Evolutionary conservation across 2,888 invertebrate genomes (phyloP).

Genomic region (Adineta ricciae): DNA sequence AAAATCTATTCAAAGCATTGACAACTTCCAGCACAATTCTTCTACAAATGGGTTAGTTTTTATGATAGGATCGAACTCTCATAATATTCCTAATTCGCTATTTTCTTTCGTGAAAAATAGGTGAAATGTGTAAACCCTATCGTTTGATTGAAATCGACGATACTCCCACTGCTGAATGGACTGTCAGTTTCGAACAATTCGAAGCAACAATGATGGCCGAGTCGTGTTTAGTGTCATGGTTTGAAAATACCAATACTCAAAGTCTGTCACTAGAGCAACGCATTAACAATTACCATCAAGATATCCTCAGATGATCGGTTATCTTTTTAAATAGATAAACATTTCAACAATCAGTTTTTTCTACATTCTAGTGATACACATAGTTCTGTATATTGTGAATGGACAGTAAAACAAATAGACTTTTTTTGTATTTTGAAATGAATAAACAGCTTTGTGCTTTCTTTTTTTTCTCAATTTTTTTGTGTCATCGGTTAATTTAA

Average conservation of each 20-base stretch:
- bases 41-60: background rate
- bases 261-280: background rate
- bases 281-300: background rate
- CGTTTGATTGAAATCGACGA: background rate
- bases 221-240: background rate
- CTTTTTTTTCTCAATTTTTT: background rate
- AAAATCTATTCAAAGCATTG: background rate
- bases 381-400: background rate
- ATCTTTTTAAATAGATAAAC: background rate
- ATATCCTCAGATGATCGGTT: background rate
- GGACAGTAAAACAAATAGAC: background rate
- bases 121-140: background rate
- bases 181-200: background rate
- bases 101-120: background rate
- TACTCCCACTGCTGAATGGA: background rate
- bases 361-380: background rate
- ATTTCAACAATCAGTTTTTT: background rate
- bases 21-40: background rate
- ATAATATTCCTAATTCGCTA: no score
- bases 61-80: no score
- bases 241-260: background rate
- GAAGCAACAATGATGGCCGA: background rate
- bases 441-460: background rate
- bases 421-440: background rate
- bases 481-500: background rate